Percentiles rank a stretch among this genome's conserved stretches.
These are phyloP conservation scores for Acropternis orthonyx DNA, from an alignment of 2,797 vertebrate species.

Conservation along the genomic window DNA sequence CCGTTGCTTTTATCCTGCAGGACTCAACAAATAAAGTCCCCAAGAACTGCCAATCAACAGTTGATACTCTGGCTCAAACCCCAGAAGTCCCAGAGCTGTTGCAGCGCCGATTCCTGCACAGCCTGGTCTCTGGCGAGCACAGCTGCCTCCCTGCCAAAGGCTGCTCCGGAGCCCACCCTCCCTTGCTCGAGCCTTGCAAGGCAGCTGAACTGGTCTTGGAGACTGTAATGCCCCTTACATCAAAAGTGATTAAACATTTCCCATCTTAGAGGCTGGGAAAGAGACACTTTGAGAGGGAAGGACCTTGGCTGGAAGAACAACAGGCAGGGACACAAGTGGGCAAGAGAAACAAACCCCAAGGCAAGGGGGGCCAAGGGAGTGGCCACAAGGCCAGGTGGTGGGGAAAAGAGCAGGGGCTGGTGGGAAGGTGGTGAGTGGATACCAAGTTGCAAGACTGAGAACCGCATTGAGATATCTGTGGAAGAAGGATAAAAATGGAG, in stretches of 20 bases:
- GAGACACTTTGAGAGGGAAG: neutral
- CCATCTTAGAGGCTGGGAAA: neutral
- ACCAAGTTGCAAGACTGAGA: neutral
- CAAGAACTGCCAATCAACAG: slow-evolving; percentile 46
- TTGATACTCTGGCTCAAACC: slow-evolving; percentile 18
- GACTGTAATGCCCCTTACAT: neutral
- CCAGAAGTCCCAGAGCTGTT: neutral
- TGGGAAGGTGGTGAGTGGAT: neutral
- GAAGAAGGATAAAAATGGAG: neutral
- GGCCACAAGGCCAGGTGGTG: neutral
- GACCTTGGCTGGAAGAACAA: neutral
- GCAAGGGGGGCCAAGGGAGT: neutral
- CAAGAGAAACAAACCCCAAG: neutral
- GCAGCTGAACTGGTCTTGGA: neutral
- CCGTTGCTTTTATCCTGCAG: slow-evolving; percentile 15
- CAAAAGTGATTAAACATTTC: neutral
- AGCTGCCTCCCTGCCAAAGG: neutral
- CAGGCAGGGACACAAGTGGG: rapidly evolving
- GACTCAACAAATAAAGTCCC: slow-evolving; percentile 39
- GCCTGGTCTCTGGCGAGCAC: neutral
- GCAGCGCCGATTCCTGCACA: neutral
- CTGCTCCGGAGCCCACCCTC: neutral
- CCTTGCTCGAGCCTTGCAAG: rapidly evolving
- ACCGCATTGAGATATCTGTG: neutral
- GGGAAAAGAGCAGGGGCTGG: rapidly evolving